Evolutionary conservation across 2,888 invertebrate genomes (phyloP).

Genomic region (Ptychoptera contaminata): DNA sequence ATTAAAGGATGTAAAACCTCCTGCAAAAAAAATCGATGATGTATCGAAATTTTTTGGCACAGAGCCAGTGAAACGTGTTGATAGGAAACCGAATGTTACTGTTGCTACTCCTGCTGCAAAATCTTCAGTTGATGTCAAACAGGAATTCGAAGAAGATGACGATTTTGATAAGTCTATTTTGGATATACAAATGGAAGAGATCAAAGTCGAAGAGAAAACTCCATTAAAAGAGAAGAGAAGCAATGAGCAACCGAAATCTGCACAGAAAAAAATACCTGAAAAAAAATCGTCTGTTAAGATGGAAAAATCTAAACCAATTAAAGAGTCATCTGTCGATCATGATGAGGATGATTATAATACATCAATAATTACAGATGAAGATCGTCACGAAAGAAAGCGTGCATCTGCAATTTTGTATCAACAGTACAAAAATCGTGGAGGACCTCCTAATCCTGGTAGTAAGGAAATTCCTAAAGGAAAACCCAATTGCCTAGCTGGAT

Average conservation of each 20-base stretch:
- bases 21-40: constrained; percentile 32
- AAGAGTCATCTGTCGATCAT: neutral
- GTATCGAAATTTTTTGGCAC: constrained; percentile 41
- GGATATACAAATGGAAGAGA: too few relatives aligned
- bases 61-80: constrained; percentile 41
- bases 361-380: constrained; percentile 36
- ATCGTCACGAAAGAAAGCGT: constrained; percentile 49
- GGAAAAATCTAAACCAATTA: constrained; percentile 12
- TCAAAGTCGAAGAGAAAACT: too few relatives aligned
- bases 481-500: constrained; percentile 51
- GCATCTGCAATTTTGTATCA: constrained; percentile 51
- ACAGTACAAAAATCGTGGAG: constrained; percentile 59
- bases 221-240: too few relatives aligned
- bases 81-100: constrained; percentile 26
- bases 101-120: constrained; percentile 9
- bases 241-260: constrained; percentile 42
- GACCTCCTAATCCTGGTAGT: constrained; percentile 65
- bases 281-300: constrained; percentile 13
- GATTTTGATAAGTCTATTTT: constrained; percentile 37
- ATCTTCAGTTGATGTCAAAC: constrained; percentile 32
- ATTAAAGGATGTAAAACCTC: constrained; percentile 18
- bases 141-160: constrained; percentile 36
- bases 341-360: constrained; percentile 5
- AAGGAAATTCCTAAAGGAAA: constrained; percentile 73
- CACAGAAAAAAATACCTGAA: constrained; percentile 6